Base-by-base conservation (phyloP, 2,797 vertebrate species). In the Babyrousa celebensis region DNA sequence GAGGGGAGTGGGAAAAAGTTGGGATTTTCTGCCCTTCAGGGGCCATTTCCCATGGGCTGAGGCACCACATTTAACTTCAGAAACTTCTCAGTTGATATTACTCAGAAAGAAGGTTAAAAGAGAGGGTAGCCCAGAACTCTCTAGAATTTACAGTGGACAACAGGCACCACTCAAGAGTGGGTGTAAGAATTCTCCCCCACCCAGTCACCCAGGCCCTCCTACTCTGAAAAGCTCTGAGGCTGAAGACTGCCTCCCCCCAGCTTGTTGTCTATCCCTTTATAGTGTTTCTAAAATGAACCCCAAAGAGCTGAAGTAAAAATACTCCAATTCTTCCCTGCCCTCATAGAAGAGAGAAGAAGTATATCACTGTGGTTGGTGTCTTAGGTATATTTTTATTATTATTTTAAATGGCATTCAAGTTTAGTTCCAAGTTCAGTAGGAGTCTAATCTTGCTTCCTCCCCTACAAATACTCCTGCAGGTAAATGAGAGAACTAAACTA, bases 341-440 rank as follows among this genome's bases (percentile, higher is more conserved):
- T 2, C 80, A 80, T 40, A 93, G 83, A 79, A 84, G 67, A 79
- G 12, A 91, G 63, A 71, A 91, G 25, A 97, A 43, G 27, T 25
- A 17, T 62, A 32, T 82, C 70, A 29, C n/a, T 48, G 48, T 92
- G 58, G 12, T 36, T 85, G 29, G 12, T 86, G 72, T 94, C 84
- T 68, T 84, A 85, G 95, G 36, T 82, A 15, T 82, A 48, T 71
- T 89, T 97, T 92, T 92, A 89, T 93, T 95, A 79, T 89, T 87
- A 82, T 91, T 92, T 95, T 93, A 95, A 87, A 95, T 83, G 79
- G 43, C 71, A 89, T 95, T 97, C 90, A 97, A 84, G 78, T 95
- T 93, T 95, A 97, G 67, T 74, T 95, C 52, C 93, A 97, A 97
- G 96, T 96, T 97, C 95, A 96, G 60, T 48, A 58, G 54, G 4